Percentiles rank a stretch among this genome's conserved stretches.
These are phyloP conservation scores for Lucilia sericata DNA, from an alignment of 1,140 invertebrate species.

Conservation along the genomic window DNA sequence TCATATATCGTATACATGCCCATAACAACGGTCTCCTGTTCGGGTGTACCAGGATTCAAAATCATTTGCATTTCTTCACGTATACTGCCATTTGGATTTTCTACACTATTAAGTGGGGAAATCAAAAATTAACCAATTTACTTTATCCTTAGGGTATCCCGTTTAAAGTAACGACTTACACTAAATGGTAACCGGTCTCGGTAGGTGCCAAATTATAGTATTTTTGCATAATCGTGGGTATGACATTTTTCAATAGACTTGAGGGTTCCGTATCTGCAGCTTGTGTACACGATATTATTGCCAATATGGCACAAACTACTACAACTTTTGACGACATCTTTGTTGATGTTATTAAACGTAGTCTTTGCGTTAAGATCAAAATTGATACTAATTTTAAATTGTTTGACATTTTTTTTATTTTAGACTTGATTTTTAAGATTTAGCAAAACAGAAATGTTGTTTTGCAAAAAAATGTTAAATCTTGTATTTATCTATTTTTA, in stretches of 20 bases:
- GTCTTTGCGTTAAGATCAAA: background rate
- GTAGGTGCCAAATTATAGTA: conserved; percentile 51
- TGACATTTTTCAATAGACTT: conserved; percentile 49
- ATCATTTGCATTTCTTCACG: conserved; percentile 63
- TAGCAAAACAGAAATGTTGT: too few relatives aligned
- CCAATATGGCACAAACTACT: conserved; percentile 43
- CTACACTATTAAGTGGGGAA: conserved; percentile 46
- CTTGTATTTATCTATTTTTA: too few relatives aligned
- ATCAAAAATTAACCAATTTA: background rate
- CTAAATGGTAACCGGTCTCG: conserved; percentile 58
- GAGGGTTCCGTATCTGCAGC: too few relatives aligned
- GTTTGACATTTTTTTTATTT: too few relatives aligned
- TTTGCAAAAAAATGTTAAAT: too few relatives aligned
- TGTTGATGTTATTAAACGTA: background rate
- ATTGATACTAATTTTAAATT: background rate
- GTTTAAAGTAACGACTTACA: conserved; percentile 49
- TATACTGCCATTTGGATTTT: conserved; percentile 61
- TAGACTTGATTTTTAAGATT: too few relatives aligned
- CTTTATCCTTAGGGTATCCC: too few relatives aligned
- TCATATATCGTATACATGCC: conserved; percentile 57
- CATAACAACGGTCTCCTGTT: conserved; percentile 63
- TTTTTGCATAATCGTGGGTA: conserved; percentile 51
- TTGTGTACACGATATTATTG: conserved; percentile 32
- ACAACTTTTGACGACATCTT: background rate
- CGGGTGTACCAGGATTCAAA: conserved; percentile 59